A percentile compares a stretch with the other conserved stretches of the same genome.
Conservation (phyloP, 1,140 invertebrate species). For the Saccostrea glomerata region DNA sequence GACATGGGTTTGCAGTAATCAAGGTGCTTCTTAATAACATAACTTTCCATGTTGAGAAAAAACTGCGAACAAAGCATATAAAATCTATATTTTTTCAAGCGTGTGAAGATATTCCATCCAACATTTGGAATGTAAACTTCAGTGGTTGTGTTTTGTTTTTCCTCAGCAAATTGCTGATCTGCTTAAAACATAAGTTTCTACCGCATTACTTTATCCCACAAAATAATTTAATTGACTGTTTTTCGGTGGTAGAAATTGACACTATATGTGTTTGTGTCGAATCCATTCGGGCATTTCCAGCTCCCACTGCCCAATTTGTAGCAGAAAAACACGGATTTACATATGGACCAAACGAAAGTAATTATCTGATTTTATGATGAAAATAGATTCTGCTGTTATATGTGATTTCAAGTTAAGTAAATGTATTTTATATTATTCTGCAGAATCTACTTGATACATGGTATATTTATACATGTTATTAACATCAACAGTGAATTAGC, state of each 20-base stretch:
- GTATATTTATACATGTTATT: too few relatives aligned
- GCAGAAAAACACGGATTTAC: conserved; percentile 37
- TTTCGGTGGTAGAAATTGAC: background rate
- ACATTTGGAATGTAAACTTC: conserved; percentile 11
- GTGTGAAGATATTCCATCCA: conserved; percentile 36
- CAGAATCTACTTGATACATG: too few relatives aligned
- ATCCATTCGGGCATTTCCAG: conserved; percentile 47
- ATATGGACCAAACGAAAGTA: background rate
- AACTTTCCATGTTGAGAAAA: background rate
- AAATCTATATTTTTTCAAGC: conserved; percentile 44
- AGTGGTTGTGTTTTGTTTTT: conserved; percentile 46
- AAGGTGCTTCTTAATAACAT: conserved; percentile 50
- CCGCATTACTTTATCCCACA: conserved; percentile 52
- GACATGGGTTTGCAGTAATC: conserved; percentile 45
- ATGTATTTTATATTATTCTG: too few relatives aligned
- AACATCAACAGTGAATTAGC: too few relatives aligned
- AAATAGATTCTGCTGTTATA: too few relatives aligned
- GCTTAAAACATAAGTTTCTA: conserved; percentile 38
- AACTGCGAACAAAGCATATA: conserved; percentile 39
- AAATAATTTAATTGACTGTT: conserved; percentile 49
- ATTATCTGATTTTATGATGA: too few relatives aligned
- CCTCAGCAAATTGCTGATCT: background rate
- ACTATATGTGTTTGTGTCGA: conserved; percentile 6
- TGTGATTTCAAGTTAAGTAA: too few relatives aligned
- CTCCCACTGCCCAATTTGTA: conserved; percentile 1